Percentiles rank a stretch among this genome's conserved stretches.
Conservation (phyloP, 1,140 invertebrate species). For the Rhyacophila brunnea region DNA sequence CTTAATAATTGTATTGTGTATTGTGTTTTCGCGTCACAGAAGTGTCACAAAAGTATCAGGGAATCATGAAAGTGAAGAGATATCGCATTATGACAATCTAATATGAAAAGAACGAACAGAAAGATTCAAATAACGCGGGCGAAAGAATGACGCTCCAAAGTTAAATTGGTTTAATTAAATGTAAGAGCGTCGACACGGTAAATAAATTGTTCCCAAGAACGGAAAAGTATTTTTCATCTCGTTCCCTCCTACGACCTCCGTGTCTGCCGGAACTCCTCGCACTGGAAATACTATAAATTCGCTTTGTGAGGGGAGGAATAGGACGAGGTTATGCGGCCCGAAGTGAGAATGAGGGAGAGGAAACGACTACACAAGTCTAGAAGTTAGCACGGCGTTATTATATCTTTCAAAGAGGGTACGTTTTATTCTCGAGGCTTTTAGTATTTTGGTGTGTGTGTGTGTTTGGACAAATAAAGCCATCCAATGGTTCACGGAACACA, state of each 20-base stretch:
- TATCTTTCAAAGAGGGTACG: too few species aligned
- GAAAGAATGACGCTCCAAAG: constrained; percentile 31
- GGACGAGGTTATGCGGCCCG: constrained; percentile 5
- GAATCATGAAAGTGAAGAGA: background rate
- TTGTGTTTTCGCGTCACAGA: background rate
- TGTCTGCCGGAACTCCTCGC: background rate
- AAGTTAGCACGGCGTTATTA: constrained; percentile 9
- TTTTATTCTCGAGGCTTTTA: too few species aligned
- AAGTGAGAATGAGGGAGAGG: constrained; percentile 4
- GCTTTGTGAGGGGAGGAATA: constrained; percentile 13
- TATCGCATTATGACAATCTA: constrained; percentile 26
- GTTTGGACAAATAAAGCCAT: too few species aligned
- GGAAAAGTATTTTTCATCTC: background rate
- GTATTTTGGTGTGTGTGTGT: too few species aligned
- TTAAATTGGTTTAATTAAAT: constrained; percentile 38
- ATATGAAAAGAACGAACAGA: constrained; percentile 18
- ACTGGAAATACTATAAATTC: constrained; percentile 21
- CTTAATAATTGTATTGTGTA: background rate
- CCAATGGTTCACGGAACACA: too few species aligned
- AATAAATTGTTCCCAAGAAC: constrained; percentile 35
- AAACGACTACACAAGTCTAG: constrained; percentile 10
- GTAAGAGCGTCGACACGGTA: constrained; percentile 35
- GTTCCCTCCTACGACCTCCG: background rate
- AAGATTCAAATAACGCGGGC: constrained; percentile 8
- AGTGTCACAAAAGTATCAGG: background rate